Conservation (phyloP, 2,113 vertebrate species). For the Paramisgurnus dabryanus region DNA sequence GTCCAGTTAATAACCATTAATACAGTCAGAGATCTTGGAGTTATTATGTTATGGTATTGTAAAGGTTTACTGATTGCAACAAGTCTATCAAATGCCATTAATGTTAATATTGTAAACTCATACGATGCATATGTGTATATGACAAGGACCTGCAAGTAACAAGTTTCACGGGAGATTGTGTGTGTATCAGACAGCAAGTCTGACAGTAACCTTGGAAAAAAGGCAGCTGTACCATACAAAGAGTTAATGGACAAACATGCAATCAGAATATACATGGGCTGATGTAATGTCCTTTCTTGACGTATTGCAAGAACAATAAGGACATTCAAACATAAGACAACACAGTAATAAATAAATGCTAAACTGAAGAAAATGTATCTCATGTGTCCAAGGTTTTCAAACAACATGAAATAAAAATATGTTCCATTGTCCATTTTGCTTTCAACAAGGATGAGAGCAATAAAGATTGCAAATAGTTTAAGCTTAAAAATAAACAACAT, state of each 20-base stretch:
- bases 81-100: conserved; percentile 75
- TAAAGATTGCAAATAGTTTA: no score
- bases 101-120: conserved; percentile 68
- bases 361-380: conserved; percentile 23
- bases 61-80: conserved; percentile 72
- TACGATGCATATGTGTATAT: conserved; percentile 69
- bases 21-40: conserved; percentile 20
- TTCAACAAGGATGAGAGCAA: background rate
- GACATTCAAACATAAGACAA: conserved; percentile 24
- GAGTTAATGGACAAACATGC: conserved; percentile 69
- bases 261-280: conserved; percentile 73
- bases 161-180: conserved; percentile 61
- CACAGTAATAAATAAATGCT: background rate
- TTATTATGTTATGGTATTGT: conserved; percentile 68
- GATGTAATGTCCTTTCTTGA: conserved; percentile 48
- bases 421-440: conserved; percentile 14
- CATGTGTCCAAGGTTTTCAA: conserved; percentile 29
- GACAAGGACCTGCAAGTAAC: conserved; percentile 66
- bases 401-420: conserved; percentile 27
- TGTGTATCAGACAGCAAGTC: conserved; percentile 62
- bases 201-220: conserved; percentile 69
- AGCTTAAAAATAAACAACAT: no score
- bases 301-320: conserved; percentile 2
- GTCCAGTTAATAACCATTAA: conserved; percentile 43
- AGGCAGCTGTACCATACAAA: conserved; percentile 68